Conservation (phyloP, 2,113 vertebrate genomes). For the Tragelaphus buxtoni region DNA sequence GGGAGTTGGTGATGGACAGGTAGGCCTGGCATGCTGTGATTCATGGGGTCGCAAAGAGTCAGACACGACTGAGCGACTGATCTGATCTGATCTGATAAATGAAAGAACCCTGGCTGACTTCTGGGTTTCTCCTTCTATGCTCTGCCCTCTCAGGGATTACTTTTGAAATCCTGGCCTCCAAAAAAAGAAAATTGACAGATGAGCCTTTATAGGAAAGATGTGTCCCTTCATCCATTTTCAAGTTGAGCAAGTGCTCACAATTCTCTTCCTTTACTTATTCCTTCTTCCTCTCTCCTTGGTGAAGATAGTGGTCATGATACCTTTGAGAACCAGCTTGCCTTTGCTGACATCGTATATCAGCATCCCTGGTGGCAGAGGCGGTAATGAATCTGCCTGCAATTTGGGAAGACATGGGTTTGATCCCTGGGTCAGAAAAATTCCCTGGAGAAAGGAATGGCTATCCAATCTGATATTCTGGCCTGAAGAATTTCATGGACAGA, state of each 20-base stretch:
- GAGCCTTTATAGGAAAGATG: background rate
- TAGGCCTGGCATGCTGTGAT: no score
- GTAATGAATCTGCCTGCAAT: background rate
- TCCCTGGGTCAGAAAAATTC: background rate
- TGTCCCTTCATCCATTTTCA: background rate
- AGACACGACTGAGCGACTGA: no score
- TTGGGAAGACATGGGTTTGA: background rate
- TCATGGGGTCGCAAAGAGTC: no score
- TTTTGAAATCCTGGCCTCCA: background rate
- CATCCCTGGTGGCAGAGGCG: background rate
- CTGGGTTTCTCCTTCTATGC: background rate
- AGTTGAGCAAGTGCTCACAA: background rate
- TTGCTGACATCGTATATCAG: rapidly evolving
- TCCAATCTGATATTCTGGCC: background rate
- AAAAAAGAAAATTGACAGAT: background rate
- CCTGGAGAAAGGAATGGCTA: background rate
- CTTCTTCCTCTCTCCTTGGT: background rate
- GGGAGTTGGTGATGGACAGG: no score
- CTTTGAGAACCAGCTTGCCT: no score
- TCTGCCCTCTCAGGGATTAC: background rate
- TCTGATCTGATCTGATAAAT: no score
- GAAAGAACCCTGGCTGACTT: background rate
- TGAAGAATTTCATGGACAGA: background rate
- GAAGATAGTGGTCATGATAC: background rate
- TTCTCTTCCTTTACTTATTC: no score